These are phyloP conservation scores for Atta cephalotes DNA, from an alignment of 1,140 invertebrate species.

Conservation along the genomic window DNA sequence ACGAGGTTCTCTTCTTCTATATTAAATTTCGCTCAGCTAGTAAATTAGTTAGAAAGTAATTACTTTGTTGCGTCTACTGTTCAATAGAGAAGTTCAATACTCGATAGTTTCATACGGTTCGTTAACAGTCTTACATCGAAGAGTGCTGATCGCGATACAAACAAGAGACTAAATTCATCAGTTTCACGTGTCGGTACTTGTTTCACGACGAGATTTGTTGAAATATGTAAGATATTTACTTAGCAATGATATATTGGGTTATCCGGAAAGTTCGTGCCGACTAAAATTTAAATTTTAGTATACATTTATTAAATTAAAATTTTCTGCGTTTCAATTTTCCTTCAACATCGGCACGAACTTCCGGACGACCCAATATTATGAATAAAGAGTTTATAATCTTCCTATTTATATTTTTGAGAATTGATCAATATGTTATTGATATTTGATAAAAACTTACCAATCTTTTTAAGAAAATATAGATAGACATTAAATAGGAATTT, in stretches of 20 bases:
- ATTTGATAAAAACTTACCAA: neutral
- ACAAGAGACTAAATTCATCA: conserved; percentile 23
- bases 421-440: neutral
- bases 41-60: conserved; percentile 52
- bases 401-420: neutral
- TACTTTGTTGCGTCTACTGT: conserved; percentile 25
- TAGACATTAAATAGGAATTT: neutral
- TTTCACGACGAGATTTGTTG: neutral
- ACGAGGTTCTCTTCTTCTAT: conserved; percentile 16
- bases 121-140: conserved; percentile 27
- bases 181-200: neutral
- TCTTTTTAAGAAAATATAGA: conserved; percentile 1
- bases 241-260: neutral
- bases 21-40: conserved; percentile 55
- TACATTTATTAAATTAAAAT: too few species aligned
- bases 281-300: too few species aligned
- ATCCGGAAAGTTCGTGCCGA: too few species aligned
- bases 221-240: neutral
- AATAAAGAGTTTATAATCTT: neutral
- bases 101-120: neutral
- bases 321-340: too few species aligned
- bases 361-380: too few species aligned
- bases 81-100: neutral
- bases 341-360: too few species aligned
- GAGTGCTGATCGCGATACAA: conserved; percentile 17